Evolutionary conservation across 2,888 invertebrate genomes (phyloP), one percentile per base, ranked within the genome.

Genomic region (Phengaris arion): DNA sequence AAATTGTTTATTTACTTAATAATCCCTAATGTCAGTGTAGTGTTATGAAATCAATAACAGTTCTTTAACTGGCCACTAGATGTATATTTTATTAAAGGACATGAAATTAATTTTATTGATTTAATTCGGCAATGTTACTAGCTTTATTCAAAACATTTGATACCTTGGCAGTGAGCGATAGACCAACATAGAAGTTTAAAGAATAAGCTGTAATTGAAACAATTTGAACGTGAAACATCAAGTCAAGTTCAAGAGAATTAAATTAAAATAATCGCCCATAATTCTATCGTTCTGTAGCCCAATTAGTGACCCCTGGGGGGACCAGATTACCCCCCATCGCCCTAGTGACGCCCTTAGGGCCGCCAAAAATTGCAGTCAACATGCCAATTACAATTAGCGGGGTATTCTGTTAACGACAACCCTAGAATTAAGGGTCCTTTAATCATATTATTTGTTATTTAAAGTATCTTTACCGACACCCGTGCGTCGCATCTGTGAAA

Each of bases 361-460:
- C 52, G 72, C 54, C 72, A 72, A 59, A 75, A 76, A 75, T 78
- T 81, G 85, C 81, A 72, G 72, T 79, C 80, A 83, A 85, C 78
- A 80, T 78, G 78, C 80, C 83, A 86, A 87, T 87, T 87, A 87
- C 85, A 88, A 88, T 89, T 88, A 89, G 83, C 78, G 76, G 74
- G 12, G 72, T 54, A 72, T 72, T 72, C 72, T 72, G 35, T 72
- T 54, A 72, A 51, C 48, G 54, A 13, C 54, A 68, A 52, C 54
- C 54, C 54, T 74, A 10, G 52, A 22, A 22, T 74, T 74, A 68
- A 22, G 51, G 54, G 10, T 46, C 8, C 59, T 68, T 51, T 68
- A 52, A 68, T 74, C 75, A 59, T 72, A 59, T 76, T 72, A 59
- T 76, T 74, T 68, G 54, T 64, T 74, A 75, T 77, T 74, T 75